Evolutionary conservation across 2,888 invertebrate species (phyloP), one percentile per base, ranked within the genome.

Genomic region (Stenotaenia linearis): DNA sequence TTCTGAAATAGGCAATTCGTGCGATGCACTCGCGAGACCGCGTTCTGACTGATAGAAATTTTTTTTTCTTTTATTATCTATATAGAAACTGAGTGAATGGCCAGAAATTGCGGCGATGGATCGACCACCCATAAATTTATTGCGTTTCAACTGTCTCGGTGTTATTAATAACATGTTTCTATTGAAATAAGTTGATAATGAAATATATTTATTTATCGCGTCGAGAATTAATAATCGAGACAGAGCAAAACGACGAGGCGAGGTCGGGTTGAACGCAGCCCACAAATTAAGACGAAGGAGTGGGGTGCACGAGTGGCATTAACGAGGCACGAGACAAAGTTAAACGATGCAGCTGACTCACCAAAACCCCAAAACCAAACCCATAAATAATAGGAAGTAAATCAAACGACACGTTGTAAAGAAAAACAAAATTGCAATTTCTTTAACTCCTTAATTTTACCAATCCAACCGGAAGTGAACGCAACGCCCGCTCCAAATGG

Each of bases 1-100:
- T 32, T 40, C 61, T 37, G 37, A 78, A 78, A 78, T 78, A 78
- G 78, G 78, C 78, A 78, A 78, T 78, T 78, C 78, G 32, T 78
- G 35, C 61, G 37, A 50, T 78, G 37, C 74, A 77, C 77, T 77
- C 40, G 40, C 77, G 40, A 28, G 77, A 69, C 69, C 69, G 28
- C 28, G 25, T 69, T 69, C 69, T 69, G 69, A 69, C 69, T 69
- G 69, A 69, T 69, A 69, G 69, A 69, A 69, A 69, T 28, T 69
- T 69, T 28, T 6, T 23, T 28, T 23, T 25, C 28, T 69, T 69
- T 28, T 69, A 69, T 69, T 23, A 69, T 23, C 25, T 50, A 50
- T 50, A 50, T 50, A 23, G 25, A 69, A 69, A 69, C 25, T 69
- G 69, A 69, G 69, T 69, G 69, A 28, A 69, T 69, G 69, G 28